Evolutionary conservation across 2,888 invertebrate genomes (phyloP).

Genomic region (Nomada fabriciana): DNA sequence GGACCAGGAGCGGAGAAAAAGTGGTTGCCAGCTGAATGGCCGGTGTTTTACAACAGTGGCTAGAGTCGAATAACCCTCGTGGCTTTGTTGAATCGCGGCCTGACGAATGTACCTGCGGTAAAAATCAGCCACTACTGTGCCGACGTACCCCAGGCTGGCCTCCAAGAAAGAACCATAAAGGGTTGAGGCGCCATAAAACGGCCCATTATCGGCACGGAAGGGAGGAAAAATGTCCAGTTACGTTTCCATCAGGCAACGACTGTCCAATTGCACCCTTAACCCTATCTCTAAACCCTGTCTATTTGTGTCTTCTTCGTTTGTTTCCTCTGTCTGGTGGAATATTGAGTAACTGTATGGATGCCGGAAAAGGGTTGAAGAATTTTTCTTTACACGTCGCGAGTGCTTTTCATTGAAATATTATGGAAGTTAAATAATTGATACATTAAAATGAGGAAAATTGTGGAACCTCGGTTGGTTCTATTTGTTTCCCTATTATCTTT

Average conservation of each 20-base stretch:
- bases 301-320: not conserved
- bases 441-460: too few relatives aligned
- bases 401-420: too few relatives aligned
- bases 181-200: slow-evolving; percentile 70
- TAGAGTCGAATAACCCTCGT: slow-evolving; percentile 72
- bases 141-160: not conserved
- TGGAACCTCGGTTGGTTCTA: too few relatives aligned
- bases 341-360: not conserved
- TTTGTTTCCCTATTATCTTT: not conserved
- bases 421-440: too few relatives aligned
- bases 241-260: slow-evolving; percentile 32
- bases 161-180: slow-evolving; percentile 55
- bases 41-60: slow-evolving; percentile 80
- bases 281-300: not conserved
- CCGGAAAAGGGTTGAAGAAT: too few relatives aligned
- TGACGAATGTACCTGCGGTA: slow-evolving; percentile 59
- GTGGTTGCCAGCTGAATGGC: slow-evolving; percentile 76
- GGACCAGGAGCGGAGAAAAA: slow-evolving; percentile 69
- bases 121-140: slow-evolving; percentile 48
- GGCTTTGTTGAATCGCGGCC: slow-evolving; percentile 68
- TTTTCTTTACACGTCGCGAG: too few relatives aligned
- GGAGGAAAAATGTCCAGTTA: slow-evolving; percentile 63
- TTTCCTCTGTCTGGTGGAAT: not conserved
- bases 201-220: slow-evolving; percentile 58
- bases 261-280: slow-evolving; percentile 13